phyloP scores from a whole-genome alignment of 2,888 invertebrate genomes.

The Andrena bucephala region DNA sequence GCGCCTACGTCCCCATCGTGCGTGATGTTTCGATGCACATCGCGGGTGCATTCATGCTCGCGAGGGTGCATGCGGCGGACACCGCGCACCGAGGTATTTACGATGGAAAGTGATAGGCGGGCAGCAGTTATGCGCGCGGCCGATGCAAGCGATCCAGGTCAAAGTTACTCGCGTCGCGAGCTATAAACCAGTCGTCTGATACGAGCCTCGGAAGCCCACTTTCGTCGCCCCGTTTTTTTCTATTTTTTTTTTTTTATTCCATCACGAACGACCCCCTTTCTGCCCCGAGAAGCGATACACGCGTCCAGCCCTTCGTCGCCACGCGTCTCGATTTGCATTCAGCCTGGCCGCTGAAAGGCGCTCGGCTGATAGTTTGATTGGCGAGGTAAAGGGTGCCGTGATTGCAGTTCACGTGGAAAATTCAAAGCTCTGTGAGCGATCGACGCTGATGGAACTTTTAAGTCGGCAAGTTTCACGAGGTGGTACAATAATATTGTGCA shows the following conservation, averaged over 20 bases:
- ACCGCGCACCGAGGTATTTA: slow-evolving; percentile 53
- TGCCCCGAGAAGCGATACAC: slow-evolving; percentile 59
- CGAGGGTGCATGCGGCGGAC: slow-evolving; percentile 53
- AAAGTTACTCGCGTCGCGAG: slow-evolving; percentile 78
- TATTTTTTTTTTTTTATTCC: slow-evolving; percentile 47
- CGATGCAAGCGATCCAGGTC: slow-evolving; percentile 78
- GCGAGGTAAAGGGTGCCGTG: neutral
- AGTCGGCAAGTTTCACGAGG: neutral
- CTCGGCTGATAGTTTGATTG: slow-evolving; percentile 6
- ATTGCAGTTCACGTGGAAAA: slow-evolving; percentile 20
- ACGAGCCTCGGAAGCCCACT: slow-evolving; percentile 46
- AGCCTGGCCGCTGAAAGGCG: neutral
- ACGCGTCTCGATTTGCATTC: slow-evolving; percentile 15
- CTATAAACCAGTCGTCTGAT: slow-evolving; percentile 61
- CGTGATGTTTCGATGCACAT: slow-evolving; percentile 38
- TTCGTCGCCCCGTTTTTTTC: slow-evolving; percentile 66
- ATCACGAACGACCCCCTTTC: slow-evolving; percentile 74
- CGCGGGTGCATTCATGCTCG: slow-evolving; percentile 15
- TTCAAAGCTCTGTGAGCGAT: neutral
- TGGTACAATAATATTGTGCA: neutral
- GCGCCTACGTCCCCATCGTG: slow-evolving; percentile 6
- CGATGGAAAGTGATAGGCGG: slow-evolving; percentile 71
- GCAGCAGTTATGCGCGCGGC: slow-evolving; percentile 30
- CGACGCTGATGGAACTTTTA: neutral
- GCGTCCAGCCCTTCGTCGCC: neutral